These are phyloP conservation scores for Cryptocephalus moraei DNA, from an alignment of 2,888 invertebrate genomes.

Conservation along the genomic window DNA sequence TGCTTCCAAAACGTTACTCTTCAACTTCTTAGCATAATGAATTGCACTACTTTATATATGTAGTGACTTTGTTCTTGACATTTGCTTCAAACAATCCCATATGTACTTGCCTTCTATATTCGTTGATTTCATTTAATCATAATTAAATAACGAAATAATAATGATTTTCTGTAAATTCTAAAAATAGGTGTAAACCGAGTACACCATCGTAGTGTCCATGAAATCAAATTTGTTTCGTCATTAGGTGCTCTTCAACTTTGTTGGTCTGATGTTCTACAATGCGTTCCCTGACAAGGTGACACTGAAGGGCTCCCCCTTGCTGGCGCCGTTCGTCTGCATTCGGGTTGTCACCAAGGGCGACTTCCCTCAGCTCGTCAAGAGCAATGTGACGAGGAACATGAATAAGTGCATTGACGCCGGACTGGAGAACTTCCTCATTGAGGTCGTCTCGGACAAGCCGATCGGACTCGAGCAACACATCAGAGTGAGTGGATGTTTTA, in stretches of 20 bases:
- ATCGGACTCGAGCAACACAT: slow-evolving; percentile 68
- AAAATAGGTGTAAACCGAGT: too few relatives aligned
- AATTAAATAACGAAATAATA: too few relatives aligned
- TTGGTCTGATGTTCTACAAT: slow-evolving; percentile 81
- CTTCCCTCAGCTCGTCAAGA: slow-evolving; percentile 81
- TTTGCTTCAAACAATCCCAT: too few relatives aligned
- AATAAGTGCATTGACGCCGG: slow-evolving; percentile 81
- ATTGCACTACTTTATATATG: too few relatives aligned
- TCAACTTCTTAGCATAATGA: too few relatives aligned
- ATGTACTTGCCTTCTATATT: too few relatives aligned
- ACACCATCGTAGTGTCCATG: too few relatives aligned
- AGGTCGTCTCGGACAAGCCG: slow-evolving; percentile 89
- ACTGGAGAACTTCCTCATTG: slow-evolving; percentile 89
- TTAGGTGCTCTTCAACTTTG: slow-evolving; percentile 69
- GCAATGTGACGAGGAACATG: slow-evolving; percentile 79
- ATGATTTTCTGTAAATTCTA: too few relatives aligned
- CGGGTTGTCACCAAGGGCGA: slow-evolving; percentile 91
- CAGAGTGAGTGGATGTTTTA: slow-evolving; percentile 62
- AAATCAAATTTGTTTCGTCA: too few relatives aligned
- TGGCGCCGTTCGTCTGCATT: slow-evolving; percentile 91
- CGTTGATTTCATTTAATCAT: too few relatives aligned
- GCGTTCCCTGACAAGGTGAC: slow-evolving; percentile 88
- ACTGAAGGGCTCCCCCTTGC: slow-evolving; percentile 73
- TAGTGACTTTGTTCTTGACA: too few relatives aligned
- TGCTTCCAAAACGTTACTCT: too few relatives aligned